A percentile compares a stretch with the other conserved stretches of the same genome.
These are phyloP conservation scores for Anguilla pacifica DNA, from an alignment of 2,797 vertebrate species.

Conservation along the genomic window DNA sequence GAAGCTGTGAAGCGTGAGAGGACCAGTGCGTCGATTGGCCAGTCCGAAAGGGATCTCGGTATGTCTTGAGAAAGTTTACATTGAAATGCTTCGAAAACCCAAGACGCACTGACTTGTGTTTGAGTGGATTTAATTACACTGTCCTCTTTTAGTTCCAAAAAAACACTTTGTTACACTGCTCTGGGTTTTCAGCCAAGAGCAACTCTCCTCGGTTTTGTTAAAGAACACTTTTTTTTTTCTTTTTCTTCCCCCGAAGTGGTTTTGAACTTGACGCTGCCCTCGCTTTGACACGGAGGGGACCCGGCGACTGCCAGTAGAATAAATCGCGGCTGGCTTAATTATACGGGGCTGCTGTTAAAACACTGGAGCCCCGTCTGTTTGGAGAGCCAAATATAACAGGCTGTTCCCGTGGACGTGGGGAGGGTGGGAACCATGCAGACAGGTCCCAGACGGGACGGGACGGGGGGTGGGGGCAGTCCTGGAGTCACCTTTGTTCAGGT, in stretches of 20 bases:
- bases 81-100: slow-evolving; percentile 55
- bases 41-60: slow-evolving; percentile 24
- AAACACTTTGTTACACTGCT: slow-evolving; percentile 69
- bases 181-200: slow-evolving; percentile 58
- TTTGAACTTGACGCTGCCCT: slow-evolving; percentile 61
- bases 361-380: slow-evolving; percentile 63
- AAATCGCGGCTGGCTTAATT: slow-evolving; percentile 70
- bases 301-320: slow-evolving; percentile 67
- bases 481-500: not conserved
- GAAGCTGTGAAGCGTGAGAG: slow-evolving; percentile 41
- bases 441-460: slow-evolving; percentile 50
- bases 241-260: slow-evolving; percentile 57
- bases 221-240: slow-evolving; percentile 52
- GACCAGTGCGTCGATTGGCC: slow-evolving; percentile 3
- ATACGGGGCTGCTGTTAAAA: slow-evolving; percentile 67
- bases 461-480: slow-evolving; percentile 1
- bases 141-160: slow-evolving; percentile 48
- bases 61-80: slow-evolving; percentile 58
- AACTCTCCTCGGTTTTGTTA: slow-evolving; percentile 63
- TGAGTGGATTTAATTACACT: slow-evolving; percentile 62
- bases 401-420: slow-evolving; percentile 44
- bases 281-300: slow-evolving; percentile 64
- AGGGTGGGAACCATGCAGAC: slow-evolving; percentile 47
- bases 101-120: slow-evolving; percentile 51
- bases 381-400: slow-evolving; percentile 61